phyloP scores from a whole-genome alignment of 1,140 invertebrate genomes.

The Plectrocnemia conspersa region DNA sequence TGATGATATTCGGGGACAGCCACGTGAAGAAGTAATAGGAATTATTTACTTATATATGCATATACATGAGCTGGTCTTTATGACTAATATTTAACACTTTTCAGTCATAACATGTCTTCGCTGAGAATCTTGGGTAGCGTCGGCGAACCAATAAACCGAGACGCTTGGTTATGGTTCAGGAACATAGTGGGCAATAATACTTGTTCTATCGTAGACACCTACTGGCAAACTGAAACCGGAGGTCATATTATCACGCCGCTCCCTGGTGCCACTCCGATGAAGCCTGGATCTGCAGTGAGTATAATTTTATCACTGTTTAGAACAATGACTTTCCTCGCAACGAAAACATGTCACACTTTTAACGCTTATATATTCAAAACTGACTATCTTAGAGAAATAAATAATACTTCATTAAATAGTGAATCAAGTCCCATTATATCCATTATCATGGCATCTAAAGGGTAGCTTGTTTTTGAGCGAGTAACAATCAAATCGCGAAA shows the following conservation, averaged over 20 bases:
- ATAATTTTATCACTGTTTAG: neutral
- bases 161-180: conserved; percentile 98
- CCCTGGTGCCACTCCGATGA: conserved; percentile 91
- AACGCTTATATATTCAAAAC: too few relatives aligned
- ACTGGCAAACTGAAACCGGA: conserved; percentile 99
- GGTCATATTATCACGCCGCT: conserved; percentile 91
- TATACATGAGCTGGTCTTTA: too few relatives aligned
- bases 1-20: conserved; percentile 90
- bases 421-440: too few relatives aligned
- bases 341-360: too few relatives aligned
- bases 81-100: conserved; percentile 33
- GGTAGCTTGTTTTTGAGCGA: too few relatives aligned
- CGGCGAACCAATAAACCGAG: conserved; percentile 95
- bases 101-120: conserved; percentile 57
- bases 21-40: conserved; percentile 57
- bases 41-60: too few relatives aligned
- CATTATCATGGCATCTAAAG: too few relatives aligned
- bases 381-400: too few relatives aligned
- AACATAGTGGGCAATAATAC: conserved; percentile 73
- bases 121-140: conserved; percentile 88
- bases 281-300: conserved; percentile 91
- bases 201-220: conserved; percentile 94
- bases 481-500: too few relatives aligned
- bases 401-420: too few relatives aligned
- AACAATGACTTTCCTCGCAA: too few relatives aligned